A percentile compares a stretch with the other conserved stretches of the same genome.
Evolutionary conservation across 2,888 invertebrate species (phyloP).

Genomic region (Ptilodon capucinus): DNA sequence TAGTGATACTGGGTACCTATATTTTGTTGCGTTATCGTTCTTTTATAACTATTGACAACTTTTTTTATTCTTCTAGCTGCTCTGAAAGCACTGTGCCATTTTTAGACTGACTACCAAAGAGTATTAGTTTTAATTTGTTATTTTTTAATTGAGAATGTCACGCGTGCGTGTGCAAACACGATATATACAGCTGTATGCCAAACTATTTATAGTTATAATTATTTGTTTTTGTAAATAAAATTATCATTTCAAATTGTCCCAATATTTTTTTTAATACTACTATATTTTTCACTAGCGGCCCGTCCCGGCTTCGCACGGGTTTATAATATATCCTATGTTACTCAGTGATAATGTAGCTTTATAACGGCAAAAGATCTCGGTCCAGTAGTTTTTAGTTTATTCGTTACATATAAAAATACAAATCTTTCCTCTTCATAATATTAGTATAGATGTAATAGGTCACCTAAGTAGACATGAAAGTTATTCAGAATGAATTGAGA

Average conservation of each 20-base stretch:
- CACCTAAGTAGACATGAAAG: too few species aligned
- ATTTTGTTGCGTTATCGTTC: neutral
- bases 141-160: conserved; percentile 27
- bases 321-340: too few species aligned
- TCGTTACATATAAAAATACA: too few species aligned
- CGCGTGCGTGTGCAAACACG: conserved; percentile 23
- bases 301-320: too few species aligned
- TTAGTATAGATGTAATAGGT: too few species aligned
- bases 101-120: conserved; percentile 68
- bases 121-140: conserved; percentile 55
- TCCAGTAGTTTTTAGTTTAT: too few species aligned
- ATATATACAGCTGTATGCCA: conserved; percentile 33
- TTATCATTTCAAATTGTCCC: conserved; percentile 12
- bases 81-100: conserved; percentile 34
- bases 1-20: too few species aligned
- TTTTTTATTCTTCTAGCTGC: neutral
- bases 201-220: conserved; percentile 41
- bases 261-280: conserved; percentile 4
- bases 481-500: too few species aligned
- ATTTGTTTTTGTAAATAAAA: conserved; percentile 62
- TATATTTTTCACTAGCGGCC: too few species aligned
- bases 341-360: too few species aligned
- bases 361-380: too few species aligned
- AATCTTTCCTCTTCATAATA: too few species aligned
- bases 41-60: neutral